Percentiles rank a stretch among this genome's conserved stretches.
phyloP scores from a whole-genome alignment of 1,140 invertebrate genomes.

The Macrocentrus cingulum region DNA sequence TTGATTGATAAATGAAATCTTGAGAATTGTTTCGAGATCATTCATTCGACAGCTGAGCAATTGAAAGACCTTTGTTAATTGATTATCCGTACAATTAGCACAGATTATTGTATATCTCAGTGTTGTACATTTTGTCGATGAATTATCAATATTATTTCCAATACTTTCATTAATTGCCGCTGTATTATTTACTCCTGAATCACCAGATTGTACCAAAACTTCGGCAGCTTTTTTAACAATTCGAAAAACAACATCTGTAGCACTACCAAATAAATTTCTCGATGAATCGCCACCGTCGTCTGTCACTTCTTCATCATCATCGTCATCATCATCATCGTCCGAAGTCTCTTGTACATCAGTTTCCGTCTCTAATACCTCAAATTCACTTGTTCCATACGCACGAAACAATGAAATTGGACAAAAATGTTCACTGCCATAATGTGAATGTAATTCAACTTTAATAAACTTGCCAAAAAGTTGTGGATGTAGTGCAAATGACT shows the following conservation, averaged over 20 bases:
- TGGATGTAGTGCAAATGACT: conserved; percentile 79
- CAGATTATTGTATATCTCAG: conserved; percentile 72
- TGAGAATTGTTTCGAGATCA: conserved; percentile 61
- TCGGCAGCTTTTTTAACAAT: conserved; percentile 88
- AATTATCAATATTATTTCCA: conserved; percentile 32
- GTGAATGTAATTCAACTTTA: conserved; percentile 85
- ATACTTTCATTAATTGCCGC: conserved; percentile 55
- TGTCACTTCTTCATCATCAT: conserved; percentile 38
- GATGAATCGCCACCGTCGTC: conserved; percentile 48
- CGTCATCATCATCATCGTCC: conserved; percentile 58
- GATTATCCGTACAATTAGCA: conserved; percentile 68
- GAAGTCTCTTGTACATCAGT: conserved; percentile 62
- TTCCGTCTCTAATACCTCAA: conserved; percentile 82
- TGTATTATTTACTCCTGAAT: conserved; percentile 54
- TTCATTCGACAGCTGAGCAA: conserved; percentile 66
- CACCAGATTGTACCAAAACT: conserved; percentile 72
- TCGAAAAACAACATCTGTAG: conserved; percentile 80
- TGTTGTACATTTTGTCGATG: conserved; percentile 59
- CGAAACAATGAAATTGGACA: conserved; percentile 93
- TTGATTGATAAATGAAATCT: conserved; percentile 59
- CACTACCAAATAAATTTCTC: conserved; percentile 79
- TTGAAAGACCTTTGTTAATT: conserved; percentile 67
- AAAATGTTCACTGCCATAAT: conserved; percentile 95
- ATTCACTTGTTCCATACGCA: conserved; percentile 89
- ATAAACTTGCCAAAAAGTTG: conserved; percentile 93